Evolutionary conservation across 2,113 vertebrate genomes (phyloP), one percentile per base, ranked within the genome.

Genomic region (Myxocyprinus asiaticus): DNA sequence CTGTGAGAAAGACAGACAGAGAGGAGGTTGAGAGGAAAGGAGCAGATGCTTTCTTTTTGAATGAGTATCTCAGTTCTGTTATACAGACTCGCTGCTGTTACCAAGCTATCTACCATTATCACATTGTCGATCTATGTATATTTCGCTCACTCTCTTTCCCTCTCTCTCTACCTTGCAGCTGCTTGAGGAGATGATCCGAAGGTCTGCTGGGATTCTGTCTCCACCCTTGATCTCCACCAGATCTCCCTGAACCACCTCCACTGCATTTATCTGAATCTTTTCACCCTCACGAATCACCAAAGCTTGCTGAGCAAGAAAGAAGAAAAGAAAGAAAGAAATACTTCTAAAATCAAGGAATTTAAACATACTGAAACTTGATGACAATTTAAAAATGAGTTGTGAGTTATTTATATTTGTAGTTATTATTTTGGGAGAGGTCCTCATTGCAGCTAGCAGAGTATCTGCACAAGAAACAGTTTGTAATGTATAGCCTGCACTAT

Each of bases 211-310:
- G 73, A 95, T 92, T 0, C 95, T 91, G 81, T 98, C 96, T 1
- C 96, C 96, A 0, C 96, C 96, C 83, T 96, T 97, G 91, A 98
- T 95, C 92, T 98, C 96, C 85, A 98, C 96, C 85, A 98, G 88
- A 78, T 97, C 96, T 0, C 96, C 96, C 44, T 92, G 91, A 87
- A 97, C 96, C 73, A 98, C 87, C 74, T 93, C 90, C 80, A 95
- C 94, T 0, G 96, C 96, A 0, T 96, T 95, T 88, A 97, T 94
- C 86, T 96, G 94, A 77, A 93, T 87, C 86, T 96, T 97, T 87
- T 94, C 92, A 1, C 96, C 95, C 0, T 96, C 95, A 8, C 96
- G 92, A 85, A 98, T 94, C 85, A 97, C 96, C 0, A 95, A 87
- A 2, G 96, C 96, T 97, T 97, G 95, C 96, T 98, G 22, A 33